These are phyloP conservation scores for Lonchura striata DNA, from an alignment of 2,113 vertebrate genomes.

Conservation along the genomic window DNA sequence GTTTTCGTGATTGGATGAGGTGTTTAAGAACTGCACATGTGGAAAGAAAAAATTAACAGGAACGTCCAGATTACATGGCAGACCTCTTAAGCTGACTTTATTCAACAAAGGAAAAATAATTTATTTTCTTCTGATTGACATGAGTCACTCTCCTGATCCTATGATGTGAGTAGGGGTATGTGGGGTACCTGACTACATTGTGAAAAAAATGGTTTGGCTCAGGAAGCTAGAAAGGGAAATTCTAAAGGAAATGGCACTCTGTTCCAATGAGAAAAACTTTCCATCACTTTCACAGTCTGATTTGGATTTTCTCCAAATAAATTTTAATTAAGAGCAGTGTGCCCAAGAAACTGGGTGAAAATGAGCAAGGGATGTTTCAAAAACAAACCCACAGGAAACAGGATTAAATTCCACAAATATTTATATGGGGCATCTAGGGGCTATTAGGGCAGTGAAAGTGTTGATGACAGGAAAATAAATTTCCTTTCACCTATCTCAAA, in stretches of 20 bases:
- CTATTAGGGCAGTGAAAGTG: background rate
- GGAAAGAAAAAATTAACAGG: constrained; percentile 21
- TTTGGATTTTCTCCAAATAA: background rate
- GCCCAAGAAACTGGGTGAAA: background rate
- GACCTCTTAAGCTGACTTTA: background rate
- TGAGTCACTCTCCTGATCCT: constrained; percentile 24
- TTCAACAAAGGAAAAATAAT: background rate
- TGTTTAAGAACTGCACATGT: constrained; percentile 87
- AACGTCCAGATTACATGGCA: background rate
- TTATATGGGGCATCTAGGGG: background rate
- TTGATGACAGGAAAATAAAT: background rate
- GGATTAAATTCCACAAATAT: background rate
- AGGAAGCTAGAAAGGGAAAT: background rate
- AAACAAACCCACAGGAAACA: background rate
- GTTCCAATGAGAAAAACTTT: background rate
- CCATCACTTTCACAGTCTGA: background rate
- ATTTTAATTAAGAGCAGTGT: background rate
- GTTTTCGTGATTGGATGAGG: constrained; percentile 84
- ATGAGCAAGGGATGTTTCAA: background rate
- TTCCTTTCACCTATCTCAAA: background rate
- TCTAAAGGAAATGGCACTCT: background rate
- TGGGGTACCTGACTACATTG: background rate
- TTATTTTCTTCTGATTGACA: background rate
- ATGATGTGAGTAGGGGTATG: background rate
- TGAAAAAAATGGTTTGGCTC: background rate